A percentile compares a stretch with the other conserved stretches of the same genome.
phyloP scores from a whole-genome alignment of 2,113 vertebrate genomes.

The Paracyprichromis sp. region DNA sequence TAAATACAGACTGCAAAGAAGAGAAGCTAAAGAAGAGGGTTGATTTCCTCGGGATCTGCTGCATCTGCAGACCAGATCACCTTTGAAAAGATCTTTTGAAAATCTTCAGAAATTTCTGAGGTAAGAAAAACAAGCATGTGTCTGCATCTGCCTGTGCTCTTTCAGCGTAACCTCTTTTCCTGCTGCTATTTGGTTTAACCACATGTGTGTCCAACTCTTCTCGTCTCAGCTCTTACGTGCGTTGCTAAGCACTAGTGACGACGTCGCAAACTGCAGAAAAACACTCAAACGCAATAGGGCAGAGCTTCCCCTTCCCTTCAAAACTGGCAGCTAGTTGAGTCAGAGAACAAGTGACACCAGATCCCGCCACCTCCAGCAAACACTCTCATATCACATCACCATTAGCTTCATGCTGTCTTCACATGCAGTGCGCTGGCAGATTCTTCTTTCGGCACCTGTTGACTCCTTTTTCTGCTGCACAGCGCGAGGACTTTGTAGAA shows the following conservation, averaged over 20 bases:
- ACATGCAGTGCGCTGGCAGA: background rate
- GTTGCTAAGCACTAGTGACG: background rate
- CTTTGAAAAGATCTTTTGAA: background rate
- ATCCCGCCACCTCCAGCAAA: background rate
- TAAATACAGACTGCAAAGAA: background rate
- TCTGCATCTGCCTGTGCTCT: background rate
- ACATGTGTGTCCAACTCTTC: background rate
- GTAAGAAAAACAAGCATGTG: background rate
- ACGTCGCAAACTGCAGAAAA: background rate
- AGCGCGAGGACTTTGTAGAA: background rate
- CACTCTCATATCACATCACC: background rate
- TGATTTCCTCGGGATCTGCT: background rate
- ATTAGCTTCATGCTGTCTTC: background rate
- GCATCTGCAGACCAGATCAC: background rate
- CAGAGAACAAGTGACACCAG: background rate
- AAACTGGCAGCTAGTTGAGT: background rate
- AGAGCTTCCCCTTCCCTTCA: constrained; percentile 29
- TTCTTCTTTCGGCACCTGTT: background rate
- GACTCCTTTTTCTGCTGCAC: background rate
- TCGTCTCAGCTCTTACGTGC: background rate
- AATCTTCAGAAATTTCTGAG: background rate
- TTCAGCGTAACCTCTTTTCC: background rate
- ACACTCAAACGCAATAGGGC: background rate
- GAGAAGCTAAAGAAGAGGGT: background rate
- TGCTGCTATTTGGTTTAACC: background rate